These are phyloP conservation scores for Sepiola atlantica DNA, from an alignment of 2,888 invertebrate genomes.

Conservation along the genomic window DNA sequence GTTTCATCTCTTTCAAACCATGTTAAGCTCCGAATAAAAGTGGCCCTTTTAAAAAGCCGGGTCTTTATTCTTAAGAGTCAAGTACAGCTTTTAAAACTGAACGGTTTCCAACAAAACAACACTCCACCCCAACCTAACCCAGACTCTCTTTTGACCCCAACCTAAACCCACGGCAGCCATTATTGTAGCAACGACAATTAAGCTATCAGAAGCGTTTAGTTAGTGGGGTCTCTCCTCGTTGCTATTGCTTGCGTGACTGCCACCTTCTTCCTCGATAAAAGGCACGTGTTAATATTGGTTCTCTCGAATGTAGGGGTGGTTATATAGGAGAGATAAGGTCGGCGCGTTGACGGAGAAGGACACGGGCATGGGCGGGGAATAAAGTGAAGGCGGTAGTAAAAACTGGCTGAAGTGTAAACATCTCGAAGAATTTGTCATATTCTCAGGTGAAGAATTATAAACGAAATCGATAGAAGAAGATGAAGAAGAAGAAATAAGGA, in stretches of 20 bases:
- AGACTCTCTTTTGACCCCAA: neutral
- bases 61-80: too few species aligned
- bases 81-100: too few species aligned
- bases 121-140: neutral
- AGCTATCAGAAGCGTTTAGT: neutral
- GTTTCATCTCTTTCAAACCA: too few species aligned
- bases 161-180: neutral
- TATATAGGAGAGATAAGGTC: neutral
- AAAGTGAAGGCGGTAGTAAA: neutral
- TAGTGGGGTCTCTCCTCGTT: neutral
- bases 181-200: neutral
- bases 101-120: too few species aligned
- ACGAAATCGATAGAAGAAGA: neutral
- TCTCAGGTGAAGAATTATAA: neutral
- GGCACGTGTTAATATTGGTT: neutral
- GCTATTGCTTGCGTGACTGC: neutral
- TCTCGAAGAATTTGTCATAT: neutral
- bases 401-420: neutral
- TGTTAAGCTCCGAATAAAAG: too few species aligned
- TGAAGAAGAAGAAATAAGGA: neutral
- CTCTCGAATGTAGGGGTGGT: too few species aligned
- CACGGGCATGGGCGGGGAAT: neutral
- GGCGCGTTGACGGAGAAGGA: neutral
- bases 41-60: too few species aligned
- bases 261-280: neutral